Evolutionary conservation across 2,888 invertebrate genomes (phyloP), one percentile per base, ranked within the genome.

Genomic region (Meiosimyza platycephala): DNA sequence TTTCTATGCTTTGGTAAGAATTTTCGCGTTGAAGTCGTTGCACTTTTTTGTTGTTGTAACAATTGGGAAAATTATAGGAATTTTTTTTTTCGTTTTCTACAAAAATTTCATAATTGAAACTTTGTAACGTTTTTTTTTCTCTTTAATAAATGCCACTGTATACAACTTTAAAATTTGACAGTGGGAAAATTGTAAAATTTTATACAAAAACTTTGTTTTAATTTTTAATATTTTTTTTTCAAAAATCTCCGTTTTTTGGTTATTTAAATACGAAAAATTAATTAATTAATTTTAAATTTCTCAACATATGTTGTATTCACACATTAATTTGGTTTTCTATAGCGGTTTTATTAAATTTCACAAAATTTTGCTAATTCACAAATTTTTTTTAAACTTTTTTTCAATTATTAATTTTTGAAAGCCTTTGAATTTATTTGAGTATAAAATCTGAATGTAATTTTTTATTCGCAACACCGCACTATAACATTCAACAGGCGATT

Each of bases 21-120:
- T 67, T 40, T 67, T 55, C 28, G 18, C 50, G 40, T 47, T 50
- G 18, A 54, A 71, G 70, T 71, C 70, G 63, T 54, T 71, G 71
- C 70, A 71, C 71, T 71, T 62, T 70, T 33, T 64, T 71, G 52
- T 69, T 51, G 48, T 16, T 68, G 33, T 52, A 51, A 22, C 18
- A 13, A 55, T 50, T 63, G 22, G 18, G 16, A 33, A 28, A 28
- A 60, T 60, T 40, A 28, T 40, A 13, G 22, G 22, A 22, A 22
- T 22, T 62, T 13, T 40, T 62, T n/a, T 62, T 62, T 18, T 62
- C 9, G 3, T 18, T 57, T 57, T 18, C 7, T 18, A n/a, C 18
- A 9, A 57, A 57, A 57, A 40, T 40, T 57, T 57, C 57, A 22
- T 28, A 57, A 18, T 18, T 6, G 16, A 57, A 57, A 40, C 6